These are phyloP conservation scores for Scarus forsteni DNA, from an alignment of 2,797 vertebrate genomes.

Conservation along the genomic window DNA sequence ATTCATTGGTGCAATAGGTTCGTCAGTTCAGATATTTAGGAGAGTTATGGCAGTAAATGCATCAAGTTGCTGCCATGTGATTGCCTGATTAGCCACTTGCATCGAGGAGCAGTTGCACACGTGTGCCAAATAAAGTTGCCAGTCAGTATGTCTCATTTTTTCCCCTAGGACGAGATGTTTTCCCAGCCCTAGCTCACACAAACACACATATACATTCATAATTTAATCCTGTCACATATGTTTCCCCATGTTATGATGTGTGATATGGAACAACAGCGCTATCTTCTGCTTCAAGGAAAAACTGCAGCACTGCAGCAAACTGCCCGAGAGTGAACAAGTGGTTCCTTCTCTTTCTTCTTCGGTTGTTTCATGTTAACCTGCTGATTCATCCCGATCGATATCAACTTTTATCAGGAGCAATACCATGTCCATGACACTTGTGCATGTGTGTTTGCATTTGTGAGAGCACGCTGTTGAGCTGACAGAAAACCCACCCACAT, in stretches of 20 bases:
- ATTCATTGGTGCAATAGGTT: too few species aligned
- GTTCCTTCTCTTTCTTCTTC: constrained; percentile 13
- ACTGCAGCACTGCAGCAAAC: constrained; percentile 72
- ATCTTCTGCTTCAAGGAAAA: constrained; percentile 60
- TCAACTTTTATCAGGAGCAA: constrained; percentile 19
- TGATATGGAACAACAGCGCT: constrained; percentile 62
- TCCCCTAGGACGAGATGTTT: too few species aligned
- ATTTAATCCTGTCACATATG: constrained; percentile 27
- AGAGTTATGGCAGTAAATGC: too few species aligned
- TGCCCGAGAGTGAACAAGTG: constrained; percentile 55
- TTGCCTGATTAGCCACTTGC: too few species aligned
- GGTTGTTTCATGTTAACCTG: constrained; percentile 29
- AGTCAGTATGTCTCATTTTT: too few species aligned
- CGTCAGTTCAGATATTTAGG: too few species aligned
- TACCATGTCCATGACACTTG: constrained; percentile 10
- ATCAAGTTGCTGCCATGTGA: too few species aligned
- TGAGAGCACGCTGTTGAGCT: constrained; percentile 1
- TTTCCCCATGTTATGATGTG: constrained; percentile 14
- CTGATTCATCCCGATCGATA: constrained; percentile 52
- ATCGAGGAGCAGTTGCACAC: too few species aligned
- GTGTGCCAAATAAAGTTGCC: too few species aligned
- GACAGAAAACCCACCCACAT: constrained; percentile 14
- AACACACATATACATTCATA: constrained; percentile 18
- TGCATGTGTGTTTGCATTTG: background rate
- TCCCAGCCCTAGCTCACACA: background rate